phyloP scores from a whole-genome alignment of 2,113 vertebrate species.

The Phoxinus phoxinus region DNA sequence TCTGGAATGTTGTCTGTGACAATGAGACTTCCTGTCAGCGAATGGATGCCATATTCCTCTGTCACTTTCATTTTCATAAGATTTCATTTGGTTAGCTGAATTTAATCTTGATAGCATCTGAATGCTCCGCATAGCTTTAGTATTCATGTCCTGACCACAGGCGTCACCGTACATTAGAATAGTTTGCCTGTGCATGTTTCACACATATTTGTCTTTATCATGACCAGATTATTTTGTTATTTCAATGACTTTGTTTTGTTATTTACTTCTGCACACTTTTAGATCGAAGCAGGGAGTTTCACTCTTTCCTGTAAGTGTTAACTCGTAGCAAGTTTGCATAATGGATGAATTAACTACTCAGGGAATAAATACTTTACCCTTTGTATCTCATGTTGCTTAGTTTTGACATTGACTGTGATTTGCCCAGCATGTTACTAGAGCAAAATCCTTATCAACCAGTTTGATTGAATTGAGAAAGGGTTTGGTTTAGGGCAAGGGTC shows the following conservation, averaged over 20 bases:
- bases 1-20: background rate
- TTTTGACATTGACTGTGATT: constrained; percentile 21
- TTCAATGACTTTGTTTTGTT: constrained; percentile 61
- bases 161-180: background rate
- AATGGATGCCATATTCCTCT: background rate
- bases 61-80: background rate
- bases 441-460: background rate
- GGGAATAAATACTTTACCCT: too few species aligned
- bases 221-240: constrained; percentile 1
- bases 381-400: too few species aligned
- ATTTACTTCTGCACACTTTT: constrained; percentile 38
- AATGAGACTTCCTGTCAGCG: constrained; percentile 22
- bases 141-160: constrained; percentile 3
- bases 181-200: background rate
- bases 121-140: background rate
- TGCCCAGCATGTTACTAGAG: background rate
- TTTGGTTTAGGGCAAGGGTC: background rate
- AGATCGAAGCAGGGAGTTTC: constrained; percentile 16
- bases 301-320: constrained; percentile 48
- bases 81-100: background rate
- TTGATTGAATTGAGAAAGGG: background rate
- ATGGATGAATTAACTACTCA: constrained; percentile 55
- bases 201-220: background rate
- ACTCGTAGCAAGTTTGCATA: constrained; percentile 55
- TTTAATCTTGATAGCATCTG: background rate